phyloP scores from a whole-genome alignment of 2,797 vertebrate genomes.

The Karalla daura region DNA sequence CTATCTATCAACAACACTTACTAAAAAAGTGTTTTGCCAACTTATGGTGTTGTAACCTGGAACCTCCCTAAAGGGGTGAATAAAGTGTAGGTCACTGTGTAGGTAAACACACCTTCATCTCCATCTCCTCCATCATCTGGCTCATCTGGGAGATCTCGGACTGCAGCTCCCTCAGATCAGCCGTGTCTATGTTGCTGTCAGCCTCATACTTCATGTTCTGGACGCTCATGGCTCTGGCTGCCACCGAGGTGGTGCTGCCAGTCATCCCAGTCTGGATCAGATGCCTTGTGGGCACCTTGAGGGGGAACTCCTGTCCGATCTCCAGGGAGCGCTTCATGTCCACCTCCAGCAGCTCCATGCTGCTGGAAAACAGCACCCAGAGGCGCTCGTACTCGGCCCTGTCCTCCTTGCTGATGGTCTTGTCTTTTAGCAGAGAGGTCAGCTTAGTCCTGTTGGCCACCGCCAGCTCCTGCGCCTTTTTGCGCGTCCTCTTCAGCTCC shows the following conservation, averaged over 20 bases:
- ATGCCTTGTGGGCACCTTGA: constrained; percentile 91
- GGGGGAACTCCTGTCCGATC: constrained; percentile 92
- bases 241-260: constrained; percentile 89
- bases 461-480: constrained; percentile 94
- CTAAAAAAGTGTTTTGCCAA: too few relatives aligned
- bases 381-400: constrained; percentile 94
- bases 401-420: constrained; percentile 88
- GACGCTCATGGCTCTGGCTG: constrained; percentile 92
- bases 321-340: constrained; percentile 96
- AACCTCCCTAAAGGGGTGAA: too few relatives aligned
- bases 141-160: constrained; percentile 92
- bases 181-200: constrained; percentile 89
- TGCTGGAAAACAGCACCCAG: constrained; percentile 96
- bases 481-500: constrained; percentile 93
- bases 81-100: too few relatives aligned
- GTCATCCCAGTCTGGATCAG: constrained; percentile 97
- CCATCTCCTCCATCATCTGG: constrained; percentile 98
- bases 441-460: constrained; percentile 90
- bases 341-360: constrained; percentile 95
- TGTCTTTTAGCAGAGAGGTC: constrained; percentile 91
- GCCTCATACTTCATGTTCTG: constrained; percentile 95
- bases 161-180: constrained; percentile 91
- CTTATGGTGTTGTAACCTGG: too few relatives aligned
- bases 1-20: too few relatives aligned
- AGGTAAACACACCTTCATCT: too few relatives aligned